phyloP scores from a whole-genome alignment of 1,140 invertebrate species.

The Caenorhabditis brenneri region DNA sequence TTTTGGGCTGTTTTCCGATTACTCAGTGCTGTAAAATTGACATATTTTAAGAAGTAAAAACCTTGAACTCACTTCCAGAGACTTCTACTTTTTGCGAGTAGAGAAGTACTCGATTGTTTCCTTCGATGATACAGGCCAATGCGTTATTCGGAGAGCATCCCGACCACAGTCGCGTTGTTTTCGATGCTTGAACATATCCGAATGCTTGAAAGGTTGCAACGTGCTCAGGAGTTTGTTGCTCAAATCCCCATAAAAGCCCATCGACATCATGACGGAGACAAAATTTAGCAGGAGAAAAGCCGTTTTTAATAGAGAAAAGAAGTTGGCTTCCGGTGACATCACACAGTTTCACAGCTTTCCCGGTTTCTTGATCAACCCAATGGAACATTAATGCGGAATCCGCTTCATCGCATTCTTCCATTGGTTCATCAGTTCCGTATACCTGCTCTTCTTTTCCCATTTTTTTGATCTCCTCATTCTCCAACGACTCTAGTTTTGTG shows the following conservation, averaged over 20 bases:
- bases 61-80: not conserved
- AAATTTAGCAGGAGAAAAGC: not conserved
- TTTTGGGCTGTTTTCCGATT: conserved; percentile 10
- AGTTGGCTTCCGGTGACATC: not conserved
- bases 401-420: conserved; percentile 29
- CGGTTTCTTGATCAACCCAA: not conserved
- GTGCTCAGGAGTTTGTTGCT: not conserved
- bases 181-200: conserved; percentile 27
- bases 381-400: not conserved
- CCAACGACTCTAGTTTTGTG: not conserved
- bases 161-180: not conserved
- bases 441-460: not conserved
- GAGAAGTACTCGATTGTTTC: not conserved
- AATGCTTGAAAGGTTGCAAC: conserved; percentile 23
- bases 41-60: too few species aligned
- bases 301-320: not conserved
- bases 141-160: conserved; percentile 17
- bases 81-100: conserved; percentile 15
- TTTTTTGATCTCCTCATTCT: not conserved
- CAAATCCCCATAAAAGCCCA: not conserved
- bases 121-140: conserved; percentile 5
- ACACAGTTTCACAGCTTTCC: not conserved
- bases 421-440: not conserved
- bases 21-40: not conserved
- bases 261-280: conserved; percentile 37